These are phyloP conservation scores for Melanogrammus aeglefinus DNA, from an alignment of 2,797 vertebrate species.

Conservation along the genomic window DNA sequence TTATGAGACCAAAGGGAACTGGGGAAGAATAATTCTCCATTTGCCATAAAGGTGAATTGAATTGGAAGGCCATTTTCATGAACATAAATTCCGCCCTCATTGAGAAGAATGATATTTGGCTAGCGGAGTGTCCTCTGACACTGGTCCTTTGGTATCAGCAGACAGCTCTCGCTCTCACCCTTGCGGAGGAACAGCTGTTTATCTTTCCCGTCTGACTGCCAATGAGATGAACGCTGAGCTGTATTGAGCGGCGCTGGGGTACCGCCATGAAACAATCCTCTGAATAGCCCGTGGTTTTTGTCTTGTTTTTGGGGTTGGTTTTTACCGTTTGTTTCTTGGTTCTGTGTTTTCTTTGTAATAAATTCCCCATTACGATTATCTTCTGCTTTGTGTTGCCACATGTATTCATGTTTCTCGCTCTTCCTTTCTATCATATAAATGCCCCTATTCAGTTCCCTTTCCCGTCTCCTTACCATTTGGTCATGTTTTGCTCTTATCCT, in stretches of 20 bases:
- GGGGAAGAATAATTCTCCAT: conserved; percentile 54
- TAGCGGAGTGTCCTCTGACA: conserved; percentile 52
- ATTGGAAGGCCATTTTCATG: conserved; percentile 55
- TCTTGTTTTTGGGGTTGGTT: not conserved
- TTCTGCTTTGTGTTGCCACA: not conserved
- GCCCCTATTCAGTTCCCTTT: too few relatives aligned
- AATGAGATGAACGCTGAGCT: conserved; percentile 34
- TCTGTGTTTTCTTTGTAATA: not conserved
- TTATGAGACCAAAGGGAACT: conserved; percentile 39
- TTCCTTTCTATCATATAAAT: too few relatives aligned
- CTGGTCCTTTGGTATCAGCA: conserved; percentile 28
- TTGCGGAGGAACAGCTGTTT: conserved; percentile 46
- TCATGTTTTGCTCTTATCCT: not conserved
- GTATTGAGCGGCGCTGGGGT: not conserved
- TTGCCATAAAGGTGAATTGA: conserved; percentile 65
- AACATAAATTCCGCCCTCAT: conserved; percentile 57
- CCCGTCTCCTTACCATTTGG: not conserved
- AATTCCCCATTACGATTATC: not conserved
- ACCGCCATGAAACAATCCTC: not conserved
- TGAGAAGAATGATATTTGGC: conserved; percentile 63
- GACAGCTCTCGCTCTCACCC: conserved; percentile 38
- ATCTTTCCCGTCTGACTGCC: conserved; percentile 36
- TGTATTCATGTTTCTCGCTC: conserved; percentile 10
- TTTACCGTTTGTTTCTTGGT: not conserved
- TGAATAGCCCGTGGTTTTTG: not conserved